phyloP scores from a whole-genome alignment of 2,888 invertebrate genomes.

The Lutraria lutraria region DNA sequence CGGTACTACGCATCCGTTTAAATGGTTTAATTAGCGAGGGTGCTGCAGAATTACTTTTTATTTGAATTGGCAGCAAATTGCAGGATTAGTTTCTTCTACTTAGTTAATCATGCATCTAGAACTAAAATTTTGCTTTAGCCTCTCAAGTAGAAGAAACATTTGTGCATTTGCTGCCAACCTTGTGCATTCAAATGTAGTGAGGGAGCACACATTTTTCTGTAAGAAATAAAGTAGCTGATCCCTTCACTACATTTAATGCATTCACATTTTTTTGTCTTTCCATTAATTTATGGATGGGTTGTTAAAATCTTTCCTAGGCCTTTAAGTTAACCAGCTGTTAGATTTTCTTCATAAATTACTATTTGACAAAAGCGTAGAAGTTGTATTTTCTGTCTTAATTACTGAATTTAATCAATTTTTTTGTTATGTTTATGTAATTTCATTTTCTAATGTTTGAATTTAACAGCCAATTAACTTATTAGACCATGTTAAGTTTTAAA shows the following conservation, averaged over 20 bases:
- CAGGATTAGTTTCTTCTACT: constrained; percentile 25
- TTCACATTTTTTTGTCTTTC: constrained; percentile 42
- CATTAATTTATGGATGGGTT: constrained; percentile 38
- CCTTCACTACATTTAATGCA: constrained; percentile 31
- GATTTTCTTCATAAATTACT: neutral
- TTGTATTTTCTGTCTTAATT: neutral
- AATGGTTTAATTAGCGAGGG: neutral
- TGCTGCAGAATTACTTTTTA: constrained; percentile 40
- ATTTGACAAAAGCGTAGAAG: neutral
- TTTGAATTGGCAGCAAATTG: constrained; percentile 27
- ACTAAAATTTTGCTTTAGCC: neutral
- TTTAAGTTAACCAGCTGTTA: neutral
- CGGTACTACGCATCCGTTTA: constrained; percentile 4
- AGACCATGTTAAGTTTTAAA: neutral
- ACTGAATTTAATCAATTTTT: neutral
- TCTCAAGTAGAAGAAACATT: neutral
- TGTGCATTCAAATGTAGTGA: constrained; percentile 17
- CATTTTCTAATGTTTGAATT: neutral
- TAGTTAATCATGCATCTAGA: neutral
- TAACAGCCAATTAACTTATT: constrained; percentile 16
- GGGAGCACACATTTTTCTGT: constrained; percentile 12
- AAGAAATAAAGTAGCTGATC: constrained; percentile 1
- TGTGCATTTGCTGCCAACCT: neutral
- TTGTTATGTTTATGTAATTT: neutral
- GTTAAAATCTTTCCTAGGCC: neutral